A percentile compares a stretch with the other conserved stretches of the same genome.
These are phyloP conservation scores for Pseudolycoriella hygida DNA, from an alignment of 2,888 invertebrate genomes.

Conservation along the genomic window DNA sequence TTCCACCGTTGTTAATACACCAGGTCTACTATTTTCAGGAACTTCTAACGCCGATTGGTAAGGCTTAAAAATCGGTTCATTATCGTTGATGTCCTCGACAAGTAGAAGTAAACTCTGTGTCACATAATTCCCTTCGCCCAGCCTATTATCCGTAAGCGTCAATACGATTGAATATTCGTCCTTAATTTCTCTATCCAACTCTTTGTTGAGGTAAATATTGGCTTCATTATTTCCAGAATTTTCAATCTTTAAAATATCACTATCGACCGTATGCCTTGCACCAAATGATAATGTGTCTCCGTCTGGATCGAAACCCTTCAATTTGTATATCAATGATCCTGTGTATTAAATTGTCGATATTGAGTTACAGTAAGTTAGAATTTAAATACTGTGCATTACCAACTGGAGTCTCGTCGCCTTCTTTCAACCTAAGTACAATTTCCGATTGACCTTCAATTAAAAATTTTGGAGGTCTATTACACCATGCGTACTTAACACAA, in stretches of 20 bases:
- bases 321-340: conserved; percentile 68
- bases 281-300: conserved; percentile 71
- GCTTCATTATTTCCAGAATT: conserved; percentile 67
- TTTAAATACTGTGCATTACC: conserved; percentile 42
- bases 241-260: conserved; percentile 70
- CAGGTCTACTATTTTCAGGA: conserved; percentile 60
- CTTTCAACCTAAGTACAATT: conserved; percentile 76
- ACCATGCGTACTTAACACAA: conserved; percentile 13
- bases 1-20: conserved; percentile 60
- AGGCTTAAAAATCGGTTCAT: conserved; percentile 71
- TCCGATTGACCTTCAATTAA: conserved; percentile 77
- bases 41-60: conserved; percentile 69
- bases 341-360: conserved; percentile 1
- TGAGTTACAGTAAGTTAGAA: not conserved
- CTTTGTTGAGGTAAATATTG: conserved; percentile 70
- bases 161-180: conserved; percentile 80
- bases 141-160: conserved; percentile 72
- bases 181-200: conserved; percentile 79
- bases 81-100: conserved; percentile 86
- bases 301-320: conserved; percentile 71
- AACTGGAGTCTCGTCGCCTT: conserved; percentile 68
- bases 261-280: conserved; percentile 58
- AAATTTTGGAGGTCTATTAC: conserved; percentile 74
- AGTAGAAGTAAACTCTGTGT: conserved; percentile 75
- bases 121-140: conserved; percentile 73